Evolutionary conservation across 2,888 invertebrate species (phyloP).

Genomic region (Orchesella flavescens): DNA sequence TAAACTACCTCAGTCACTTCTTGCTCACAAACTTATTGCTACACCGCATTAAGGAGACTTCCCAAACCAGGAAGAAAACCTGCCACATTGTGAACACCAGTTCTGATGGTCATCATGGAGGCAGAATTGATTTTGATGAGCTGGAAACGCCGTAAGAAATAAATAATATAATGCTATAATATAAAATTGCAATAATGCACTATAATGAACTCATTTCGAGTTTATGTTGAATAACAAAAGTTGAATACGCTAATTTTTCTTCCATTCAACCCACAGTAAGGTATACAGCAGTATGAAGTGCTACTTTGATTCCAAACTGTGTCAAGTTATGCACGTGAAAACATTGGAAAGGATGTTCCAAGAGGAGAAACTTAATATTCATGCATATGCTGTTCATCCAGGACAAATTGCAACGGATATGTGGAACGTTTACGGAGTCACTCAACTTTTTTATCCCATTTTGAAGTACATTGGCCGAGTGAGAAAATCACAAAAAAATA

Average conservation of each 20-base stretch:
- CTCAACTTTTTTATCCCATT: no score
- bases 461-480: no score
- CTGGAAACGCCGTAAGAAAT: conserved; percentile 76
- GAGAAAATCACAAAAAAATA: no score
- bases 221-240: no score
- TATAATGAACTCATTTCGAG: no score
- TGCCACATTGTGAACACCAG: conserved; percentile 89
- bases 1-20: conserved; percentile 90
- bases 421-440: no score
- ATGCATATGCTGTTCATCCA: conserved; percentile 86
- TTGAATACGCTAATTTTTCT: no score
- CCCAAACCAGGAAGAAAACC: conserved; percentile 75
- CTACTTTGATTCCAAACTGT: no score
- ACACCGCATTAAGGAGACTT: conserved; percentile 81
- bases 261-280: conserved; percentile 36
- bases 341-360: conserved; percentile 79
- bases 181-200: no score
- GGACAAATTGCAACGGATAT: conserved; percentile 89
- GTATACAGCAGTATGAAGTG: conserved; percentile 51
- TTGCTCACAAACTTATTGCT: conserved; percentile 86
- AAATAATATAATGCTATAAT: no score
- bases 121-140: conserved; percentile 84
- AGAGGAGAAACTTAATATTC: conserved; percentile 78
- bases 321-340: conserved; percentile 79
- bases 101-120: conserved; percentile 85